Evolutionary conservation across 2,113 vertebrate genomes (phyloP).

Genomic region (Hipposideros armiger): DNA sequence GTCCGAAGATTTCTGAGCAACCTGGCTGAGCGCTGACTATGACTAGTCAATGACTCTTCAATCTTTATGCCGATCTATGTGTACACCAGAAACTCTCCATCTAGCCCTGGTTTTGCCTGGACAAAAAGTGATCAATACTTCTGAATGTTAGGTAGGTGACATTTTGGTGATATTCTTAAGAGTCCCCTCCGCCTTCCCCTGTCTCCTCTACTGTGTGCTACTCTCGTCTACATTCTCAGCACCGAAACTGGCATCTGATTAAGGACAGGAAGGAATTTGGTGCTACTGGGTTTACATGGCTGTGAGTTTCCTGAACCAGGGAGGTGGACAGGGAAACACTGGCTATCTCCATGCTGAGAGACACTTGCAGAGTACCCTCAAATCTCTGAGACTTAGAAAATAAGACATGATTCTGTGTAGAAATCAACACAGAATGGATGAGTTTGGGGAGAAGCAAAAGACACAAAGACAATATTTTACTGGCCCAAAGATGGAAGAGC

Average conservation of each 20-base stretch:
- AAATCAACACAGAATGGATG: neutral
- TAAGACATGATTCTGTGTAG: neutral
- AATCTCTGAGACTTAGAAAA: neutral
- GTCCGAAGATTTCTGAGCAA: slow-evolving; percentile 47
- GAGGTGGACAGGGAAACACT: neutral
- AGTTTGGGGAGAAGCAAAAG: slow-evolving; percentile 22
- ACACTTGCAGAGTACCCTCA: neutral
- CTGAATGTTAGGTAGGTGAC: neutral
- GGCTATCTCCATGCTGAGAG: neutral
- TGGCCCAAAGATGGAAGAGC: neutral
- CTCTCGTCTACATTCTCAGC: neutral
- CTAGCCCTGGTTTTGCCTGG: neutral
- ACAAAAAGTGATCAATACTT: neutral
- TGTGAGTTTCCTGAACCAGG: neutral
- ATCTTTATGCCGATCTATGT: neutral
- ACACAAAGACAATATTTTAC: neutral
- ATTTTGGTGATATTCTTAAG: neutral
- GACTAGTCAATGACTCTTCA: neutral
- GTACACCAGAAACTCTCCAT: neutral
- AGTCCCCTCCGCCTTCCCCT: neutral
- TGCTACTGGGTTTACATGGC: neutral
- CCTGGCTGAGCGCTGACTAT: neutral
- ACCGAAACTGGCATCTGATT: neutral
- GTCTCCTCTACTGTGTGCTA: neutral
- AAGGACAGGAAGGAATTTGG: neutral